These are phyloP conservation scores for Mastomys coucha DNA, from an alignment of 2,113 vertebrate genomes.

Conservation along the genomic window DNA sequence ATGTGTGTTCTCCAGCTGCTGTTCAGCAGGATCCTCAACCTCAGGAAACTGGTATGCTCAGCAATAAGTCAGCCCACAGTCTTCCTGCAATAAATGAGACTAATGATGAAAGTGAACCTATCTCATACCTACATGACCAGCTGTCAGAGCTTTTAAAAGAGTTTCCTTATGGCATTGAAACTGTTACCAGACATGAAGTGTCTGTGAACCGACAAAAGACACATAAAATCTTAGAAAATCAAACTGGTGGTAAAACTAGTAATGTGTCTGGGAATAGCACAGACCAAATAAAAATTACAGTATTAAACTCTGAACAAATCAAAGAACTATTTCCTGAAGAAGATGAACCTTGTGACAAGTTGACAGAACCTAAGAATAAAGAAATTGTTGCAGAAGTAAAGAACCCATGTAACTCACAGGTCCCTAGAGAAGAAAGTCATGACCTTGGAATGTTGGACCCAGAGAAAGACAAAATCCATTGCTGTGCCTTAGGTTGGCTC, in stretches of 20 bases:
- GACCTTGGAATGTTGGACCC: not conserved
- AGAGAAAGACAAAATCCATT: constrained; percentile 1
- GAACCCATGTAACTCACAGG: not conserved
- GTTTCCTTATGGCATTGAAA: constrained; percentile 88
- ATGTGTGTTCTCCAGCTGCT: not conserved
- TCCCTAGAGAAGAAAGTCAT: accelerated
- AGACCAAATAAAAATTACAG: constrained; percentile 76
- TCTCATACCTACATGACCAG: constrained; percentile 81
- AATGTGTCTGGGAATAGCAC: constrained; percentile 28
- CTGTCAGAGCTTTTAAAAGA: constrained; percentile 86
- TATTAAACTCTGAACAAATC: constrained; percentile 78
- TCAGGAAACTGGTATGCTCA: not conserved
- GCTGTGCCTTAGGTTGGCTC: constrained; percentile 57
- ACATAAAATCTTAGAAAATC: constrained; percentile 50
- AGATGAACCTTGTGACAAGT: not conserved
- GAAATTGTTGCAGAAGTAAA: not conserved
- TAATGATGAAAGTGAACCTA: not conserved
- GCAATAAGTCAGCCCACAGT: not conserved
- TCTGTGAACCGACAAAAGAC: not conserved
- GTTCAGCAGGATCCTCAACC: not conserved
- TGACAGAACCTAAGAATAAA: not conserved
- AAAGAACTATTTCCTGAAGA: constrained; percentile 79
- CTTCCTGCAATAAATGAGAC: not conserved
- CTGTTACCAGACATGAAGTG: not conserved
- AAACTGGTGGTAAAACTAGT: constrained; percentile 18